Percentiles rank a stretch among this genome's conserved stretches.
These are phyloP conservation scores for Sweltsa coloradensis DNA, from an alignment of 1,140 invertebrate genomes.

Conservation along the genomic window DNA sequence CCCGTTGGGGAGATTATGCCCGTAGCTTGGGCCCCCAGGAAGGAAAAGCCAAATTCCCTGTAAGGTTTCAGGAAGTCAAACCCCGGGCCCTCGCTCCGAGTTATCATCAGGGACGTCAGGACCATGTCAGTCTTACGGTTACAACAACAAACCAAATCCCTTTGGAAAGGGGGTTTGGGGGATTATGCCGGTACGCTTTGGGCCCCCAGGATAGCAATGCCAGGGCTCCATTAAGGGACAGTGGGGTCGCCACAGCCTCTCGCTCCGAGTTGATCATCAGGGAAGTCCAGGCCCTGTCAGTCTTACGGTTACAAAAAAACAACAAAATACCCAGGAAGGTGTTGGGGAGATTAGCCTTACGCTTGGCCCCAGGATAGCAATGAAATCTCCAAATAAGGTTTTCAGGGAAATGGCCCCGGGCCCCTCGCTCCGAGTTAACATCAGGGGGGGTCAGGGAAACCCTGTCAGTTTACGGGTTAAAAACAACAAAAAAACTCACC, in stretches of 20 bases:
- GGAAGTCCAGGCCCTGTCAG: conserved; percentile 47
- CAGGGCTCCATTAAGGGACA: conserved; percentile 53
- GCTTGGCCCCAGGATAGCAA: conserved; percentile 48
- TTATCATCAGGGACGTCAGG: conserved; percentile 49
- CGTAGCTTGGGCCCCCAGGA: too few species aligned
- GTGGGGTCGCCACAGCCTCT: conserved; percentile 29
- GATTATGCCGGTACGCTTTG: too few species aligned
- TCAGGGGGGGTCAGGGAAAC: conserved; percentile 49
- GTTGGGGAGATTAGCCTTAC: conserved; percentile 53
- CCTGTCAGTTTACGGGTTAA: conserved; percentile 39
- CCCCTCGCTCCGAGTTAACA: too few species aligned
- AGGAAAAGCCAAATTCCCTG: too few species aligned
- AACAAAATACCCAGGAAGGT: conserved; percentile 50
- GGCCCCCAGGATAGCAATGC: conserved; percentile 48
- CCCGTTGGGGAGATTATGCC: too few species aligned
- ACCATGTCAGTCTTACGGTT: conserved; percentile 41
- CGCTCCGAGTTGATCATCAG: conserved; percentile 51
- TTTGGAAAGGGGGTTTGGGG: too few species aligned
- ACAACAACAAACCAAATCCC: too few species aligned
- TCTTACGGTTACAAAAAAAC: conserved; percentile 31
- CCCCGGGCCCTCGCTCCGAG: conserved; percentile 39
- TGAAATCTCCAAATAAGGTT: conserved; percentile 54
- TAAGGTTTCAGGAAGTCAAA: conserved; percentile 41
- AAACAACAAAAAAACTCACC: too few species aligned
- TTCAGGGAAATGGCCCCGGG: conserved; percentile 20